These are phyloP conservation scores for Gadopsis bispinosus DNA, from an alignment of 2,797 vertebrate species.

Conservation along the genomic window DNA sequence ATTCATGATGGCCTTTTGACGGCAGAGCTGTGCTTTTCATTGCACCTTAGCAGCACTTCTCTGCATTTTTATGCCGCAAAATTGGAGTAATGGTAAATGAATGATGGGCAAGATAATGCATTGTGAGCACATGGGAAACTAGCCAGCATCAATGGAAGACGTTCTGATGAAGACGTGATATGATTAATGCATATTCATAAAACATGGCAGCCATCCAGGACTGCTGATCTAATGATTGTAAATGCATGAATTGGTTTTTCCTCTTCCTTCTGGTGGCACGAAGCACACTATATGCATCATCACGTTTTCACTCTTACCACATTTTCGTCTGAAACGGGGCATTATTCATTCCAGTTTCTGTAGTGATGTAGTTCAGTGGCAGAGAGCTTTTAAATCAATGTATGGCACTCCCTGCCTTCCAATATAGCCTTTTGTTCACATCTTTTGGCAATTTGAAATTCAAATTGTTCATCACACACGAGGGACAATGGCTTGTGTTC, in stretches of 20 bases:
- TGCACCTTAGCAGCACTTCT: slow-evolving; percentile 45
- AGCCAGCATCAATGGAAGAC: slow-evolving; percentile 42
- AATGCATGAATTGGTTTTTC: slow-evolving; percentile 54
- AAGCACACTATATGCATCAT: slow-evolving; percentile 13
- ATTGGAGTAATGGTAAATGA: slow-evolving; percentile 51
- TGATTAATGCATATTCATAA: slow-evolving; percentile 61
- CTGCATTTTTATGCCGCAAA: slow-evolving; percentile 27
- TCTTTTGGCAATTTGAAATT: slow-evolving; percentile 38
- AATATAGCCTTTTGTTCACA: slow-evolving; percentile 1
- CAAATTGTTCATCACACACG: slow-evolving; percentile 12
- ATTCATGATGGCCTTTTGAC: not conserved
- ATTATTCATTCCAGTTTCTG: slow-evolving; percentile 18
- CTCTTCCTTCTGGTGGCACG: slow-evolving; percentile 34
- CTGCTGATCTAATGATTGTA: slow-evolving; percentile 60
- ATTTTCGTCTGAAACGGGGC: slow-evolving; percentile 31
- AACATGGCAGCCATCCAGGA: slow-evolving; percentile 48
- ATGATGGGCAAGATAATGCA: slow-evolving; percentile 44
- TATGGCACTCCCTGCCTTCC: slow-evolving; percentile 21
- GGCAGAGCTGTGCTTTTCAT: not conserved
- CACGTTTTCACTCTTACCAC: slow-evolving; percentile 27
- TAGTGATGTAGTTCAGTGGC: slow-evolving; percentile 18
- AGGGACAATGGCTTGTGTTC: slow-evolving; percentile 31
- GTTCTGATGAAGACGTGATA: slow-evolving; percentile 41
- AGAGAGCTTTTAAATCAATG: slow-evolving; percentile 36
- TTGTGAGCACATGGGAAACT: slow-evolving; percentile 13